Evolutionary conservation across 2,113 vertebrate genomes (phyloP).

Genomic region (Boleophthalmus pectinirostris): DNA sequence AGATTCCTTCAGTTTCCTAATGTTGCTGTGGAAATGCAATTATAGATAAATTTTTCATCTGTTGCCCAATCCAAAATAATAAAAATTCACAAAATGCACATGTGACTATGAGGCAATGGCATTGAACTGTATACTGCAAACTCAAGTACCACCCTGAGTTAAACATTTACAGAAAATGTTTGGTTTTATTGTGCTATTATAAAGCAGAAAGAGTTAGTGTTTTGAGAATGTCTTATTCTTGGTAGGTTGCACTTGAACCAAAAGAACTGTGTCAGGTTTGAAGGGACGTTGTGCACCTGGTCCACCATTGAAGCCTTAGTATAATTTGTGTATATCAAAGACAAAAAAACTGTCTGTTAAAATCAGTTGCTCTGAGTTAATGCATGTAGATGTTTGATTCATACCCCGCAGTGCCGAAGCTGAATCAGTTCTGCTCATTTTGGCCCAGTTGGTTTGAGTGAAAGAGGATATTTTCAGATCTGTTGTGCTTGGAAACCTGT

Average conservation of each 20-base stretch:
- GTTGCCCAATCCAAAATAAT: conserved; percentile 31
- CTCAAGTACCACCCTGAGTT: conserved; percentile 50
- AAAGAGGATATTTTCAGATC: conserved; percentile 68
- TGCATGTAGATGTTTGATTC: conserved; percentile 34
- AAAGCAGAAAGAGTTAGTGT: no score
- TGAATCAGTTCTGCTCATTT: conserved; percentile 59
- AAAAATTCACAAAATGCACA: conserved; percentile 27
- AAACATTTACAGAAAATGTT: conserved; percentile 64
- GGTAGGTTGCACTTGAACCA: conserved; percentile 44
- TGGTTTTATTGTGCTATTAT: conserved; percentile 48
- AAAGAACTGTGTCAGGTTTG: conserved; percentile 56
- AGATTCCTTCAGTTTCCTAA: conserved; percentile 32
- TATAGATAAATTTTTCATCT: conserved; percentile 37
- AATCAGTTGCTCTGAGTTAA: not conserved
- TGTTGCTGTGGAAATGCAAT: conserved; percentile 35
- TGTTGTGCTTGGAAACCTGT: conserved; percentile 72
- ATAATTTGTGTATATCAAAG: conserved; percentile 16
- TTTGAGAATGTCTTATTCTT: not conserved
- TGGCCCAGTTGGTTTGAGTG: conserved; percentile 57
- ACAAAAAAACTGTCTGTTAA: conserved; percentile 31
- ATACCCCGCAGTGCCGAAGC: conserved; percentile 36
- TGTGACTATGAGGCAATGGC: conserved; percentile 31
- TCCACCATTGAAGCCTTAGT: conserved; percentile 49
- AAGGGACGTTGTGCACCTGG: conserved; percentile 53
- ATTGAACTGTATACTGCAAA: conserved; percentile 27